A percentile compares a stretch with the other conserved stretches of the same genome.
Evolutionary conservation across 2,797 vertebrate species (phyloP).

Genomic region (Aythya fuligula): DNA sequence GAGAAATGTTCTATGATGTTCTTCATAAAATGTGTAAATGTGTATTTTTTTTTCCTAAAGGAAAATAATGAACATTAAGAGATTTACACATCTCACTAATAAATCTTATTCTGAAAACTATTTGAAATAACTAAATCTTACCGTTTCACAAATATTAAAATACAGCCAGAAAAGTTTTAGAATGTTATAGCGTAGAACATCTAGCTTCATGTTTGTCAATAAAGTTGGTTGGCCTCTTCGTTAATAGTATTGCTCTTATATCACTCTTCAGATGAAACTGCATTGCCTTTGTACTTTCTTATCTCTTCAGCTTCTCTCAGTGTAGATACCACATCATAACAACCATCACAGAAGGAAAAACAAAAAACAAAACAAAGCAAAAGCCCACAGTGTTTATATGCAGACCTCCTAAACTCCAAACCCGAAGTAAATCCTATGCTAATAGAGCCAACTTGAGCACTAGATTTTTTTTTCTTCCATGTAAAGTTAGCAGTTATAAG

Average conservation of each 20-base stretch:
- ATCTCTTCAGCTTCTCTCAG: not conserved
- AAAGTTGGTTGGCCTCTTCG: not conserved
- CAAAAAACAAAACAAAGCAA: not conserved
- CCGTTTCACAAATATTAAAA: not conserved
- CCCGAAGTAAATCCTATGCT: not conserved
- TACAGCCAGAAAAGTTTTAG: not conserved
- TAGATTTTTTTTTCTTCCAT: not conserved
- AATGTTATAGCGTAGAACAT: not conserved
- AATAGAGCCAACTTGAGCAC: not conserved
- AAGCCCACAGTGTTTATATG: not conserved
- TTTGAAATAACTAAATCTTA: constrained; percentile 16
- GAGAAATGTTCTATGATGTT: not conserved
- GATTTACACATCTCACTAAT: not conserved
- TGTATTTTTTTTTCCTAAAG: not conserved
- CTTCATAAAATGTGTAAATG: not conserved
- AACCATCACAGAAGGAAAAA: not conserved
- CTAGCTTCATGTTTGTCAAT: not conserved
- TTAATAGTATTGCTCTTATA: not conserved
- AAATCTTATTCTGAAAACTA: constrained; percentile 14
- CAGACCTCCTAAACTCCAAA: not conserved
- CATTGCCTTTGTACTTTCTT: not conserved
- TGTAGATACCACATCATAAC: not conserved
- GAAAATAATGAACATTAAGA: constrained; percentile 15
- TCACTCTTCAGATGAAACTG: not conserved
- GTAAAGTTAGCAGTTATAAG: not conserved